These are phyloP conservation scores for Sesamia inferens DNA, from an alignment of 2,888 invertebrate genomes.

Conservation along the genomic window DNA sequence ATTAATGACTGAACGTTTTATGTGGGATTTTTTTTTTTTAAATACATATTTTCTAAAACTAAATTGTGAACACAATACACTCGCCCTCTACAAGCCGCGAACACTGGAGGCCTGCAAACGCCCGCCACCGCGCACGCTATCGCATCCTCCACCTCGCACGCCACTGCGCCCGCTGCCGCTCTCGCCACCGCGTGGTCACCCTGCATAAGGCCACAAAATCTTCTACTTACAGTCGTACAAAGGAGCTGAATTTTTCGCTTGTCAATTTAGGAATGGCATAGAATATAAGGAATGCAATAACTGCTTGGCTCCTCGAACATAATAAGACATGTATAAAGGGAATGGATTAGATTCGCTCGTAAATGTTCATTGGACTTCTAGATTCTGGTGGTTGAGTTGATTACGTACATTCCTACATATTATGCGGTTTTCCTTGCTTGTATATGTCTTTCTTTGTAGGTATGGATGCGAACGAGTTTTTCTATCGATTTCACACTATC, in stretches of 20 bases:
- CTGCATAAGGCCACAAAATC: slow-evolving; percentile 4
- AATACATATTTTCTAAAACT: too few relatives aligned
- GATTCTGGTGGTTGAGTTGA: slow-evolving; percentile 19
- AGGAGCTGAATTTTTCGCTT: slow-evolving; percentile 44
- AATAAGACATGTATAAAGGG: slow-evolving; percentile 48
- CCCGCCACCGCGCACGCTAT: too few relatives aligned
- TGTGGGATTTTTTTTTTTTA: too few relatives aligned
- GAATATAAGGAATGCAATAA: slow-evolving; percentile 58
- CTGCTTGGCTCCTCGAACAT: slow-evolving; percentile 30
- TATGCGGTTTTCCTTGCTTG: neutral
- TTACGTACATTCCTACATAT: neutral
- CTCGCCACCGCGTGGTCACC: neutral
- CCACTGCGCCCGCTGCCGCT: neutral
- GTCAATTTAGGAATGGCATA: slow-evolving; percentile 38
- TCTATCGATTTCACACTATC: neutral
- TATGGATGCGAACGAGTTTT: neutral
- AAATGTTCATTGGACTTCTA: slow-evolving; percentile 31
- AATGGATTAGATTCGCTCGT: slow-evolving; percentile 35
- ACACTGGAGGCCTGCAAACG: too few relatives aligned
- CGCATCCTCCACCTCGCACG: neutral
- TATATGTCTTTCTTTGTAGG: neutral
- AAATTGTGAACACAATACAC: too few relatives aligned
- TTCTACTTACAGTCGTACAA: slow-evolving; percentile 34
- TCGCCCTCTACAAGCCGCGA: neutral
- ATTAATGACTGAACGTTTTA: too few relatives aligned